Evolutionary conservation across 2,797 vertebrate genomes (phyloP), one percentile per base, ranked within the genome.

Genomic region (Chaetodon trifasciatus): DNA sequence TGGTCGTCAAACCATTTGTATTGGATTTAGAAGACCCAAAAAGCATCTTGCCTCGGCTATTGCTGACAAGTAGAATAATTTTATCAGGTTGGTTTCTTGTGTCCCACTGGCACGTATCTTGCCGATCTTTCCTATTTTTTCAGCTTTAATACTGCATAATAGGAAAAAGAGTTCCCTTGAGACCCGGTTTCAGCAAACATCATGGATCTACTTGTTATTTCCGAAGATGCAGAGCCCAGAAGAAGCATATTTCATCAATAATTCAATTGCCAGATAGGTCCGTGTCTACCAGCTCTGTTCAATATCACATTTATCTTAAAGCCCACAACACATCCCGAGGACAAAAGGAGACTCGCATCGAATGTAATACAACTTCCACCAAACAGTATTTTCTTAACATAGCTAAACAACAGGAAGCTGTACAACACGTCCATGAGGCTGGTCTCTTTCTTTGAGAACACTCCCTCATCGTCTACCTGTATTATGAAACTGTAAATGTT

Each of bases 161-260:
- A 65, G 21, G 71, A 72, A 68, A 74, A 90, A 40, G 21, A 37
- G 16, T 47, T 39, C 68, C 50, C 58, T 6, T 10, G 42, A 68
- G 46, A 82, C 47, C n/a, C 28, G 0, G 13, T 49, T 82, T 72
- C 53, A 79, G n/a, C 57, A 63, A 55, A 85, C 28, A 53, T 46
- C 53, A n/a, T 46, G 64, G 63, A 83, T 65, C 50, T 49, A 62
- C 47, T 52, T 74, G 19, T 58, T 76, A 82, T 75, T 87, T 65
- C 52, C 32, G 1, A 39, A 69, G 70, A 81, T 16, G 8, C 69
- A 66, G 23, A 60, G 46, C 64, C 35, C 2, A 17, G 56, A 56
- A 64, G 24, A 53, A 70, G 28, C 40, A 62, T 57, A 79, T 69
- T 70, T 71, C 49, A 81, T 91, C 69, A 88, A 78, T 78, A 81